Percentiles rank a stretch among this genome's conserved stretches.
Conservation (phyloP, 2,797 vertebrate species). For the Chaenodraco wilsoni region DNA sequence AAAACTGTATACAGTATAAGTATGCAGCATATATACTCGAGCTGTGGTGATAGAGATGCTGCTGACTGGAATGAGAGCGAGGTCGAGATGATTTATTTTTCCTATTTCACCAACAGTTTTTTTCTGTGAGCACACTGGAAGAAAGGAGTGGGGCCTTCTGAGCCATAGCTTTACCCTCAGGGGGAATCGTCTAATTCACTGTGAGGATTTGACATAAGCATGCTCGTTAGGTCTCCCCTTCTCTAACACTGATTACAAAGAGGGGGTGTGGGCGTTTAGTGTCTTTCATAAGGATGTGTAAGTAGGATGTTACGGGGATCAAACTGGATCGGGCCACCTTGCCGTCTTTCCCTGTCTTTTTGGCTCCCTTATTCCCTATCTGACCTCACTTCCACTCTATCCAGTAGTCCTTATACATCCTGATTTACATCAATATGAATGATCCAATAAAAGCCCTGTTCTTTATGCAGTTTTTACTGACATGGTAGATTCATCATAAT, state of each 20-base stretch:
- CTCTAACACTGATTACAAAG: conserved; percentile 13
- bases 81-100: conserved; percentile 1
- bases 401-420: neutral
- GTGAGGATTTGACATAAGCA: conserved; percentile 33
- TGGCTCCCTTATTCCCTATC: neutral
- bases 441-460: neutral
- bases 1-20: no score
- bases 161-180: conserved; percentile 25
- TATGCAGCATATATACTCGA: neutral
- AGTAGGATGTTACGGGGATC: conserved; percentile 29
- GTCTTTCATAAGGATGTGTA: conserved; percentile 22
- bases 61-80: conserved; percentile 4
- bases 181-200: conserved; percentile 31
- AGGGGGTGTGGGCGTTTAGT: conserved; percentile 12
- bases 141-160: neutral
- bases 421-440: neutral
- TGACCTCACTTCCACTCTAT: neutral
- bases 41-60: neutral
- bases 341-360: neutral
- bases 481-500: conserved; percentile 11
- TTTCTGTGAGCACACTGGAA: conserved; percentile 20
- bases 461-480: neutral
- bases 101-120: neutral
- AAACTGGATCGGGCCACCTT: conserved; percentile 17
- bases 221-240: conserved; percentile 11